These are phyloP conservation scores for Lithophane semibrunnea DNA, from an alignment of 2,888 invertebrate genomes.

Conservation along the genomic window DNA sequence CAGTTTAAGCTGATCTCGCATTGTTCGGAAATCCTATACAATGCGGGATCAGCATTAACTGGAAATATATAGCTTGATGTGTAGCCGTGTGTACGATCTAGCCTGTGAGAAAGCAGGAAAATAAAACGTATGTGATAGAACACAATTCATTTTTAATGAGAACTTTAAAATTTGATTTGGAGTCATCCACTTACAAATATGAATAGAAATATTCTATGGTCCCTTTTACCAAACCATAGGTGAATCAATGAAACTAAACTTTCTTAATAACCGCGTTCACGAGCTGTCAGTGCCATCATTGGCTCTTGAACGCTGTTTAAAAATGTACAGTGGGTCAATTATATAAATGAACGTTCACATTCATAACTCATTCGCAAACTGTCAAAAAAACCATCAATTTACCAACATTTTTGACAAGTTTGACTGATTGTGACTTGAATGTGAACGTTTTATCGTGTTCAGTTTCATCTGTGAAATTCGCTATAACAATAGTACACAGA, in stretches of 20 bases:
- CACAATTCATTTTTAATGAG: background rate
- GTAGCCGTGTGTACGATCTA: too few species aligned
- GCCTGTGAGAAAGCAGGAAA: background rate
- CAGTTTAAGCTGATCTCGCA: too few species aligned
- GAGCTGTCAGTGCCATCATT: background rate
- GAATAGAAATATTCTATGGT: background rate
- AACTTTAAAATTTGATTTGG: background rate
- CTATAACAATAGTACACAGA: background rate
- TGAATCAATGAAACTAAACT: background rate
- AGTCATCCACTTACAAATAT: background rate
- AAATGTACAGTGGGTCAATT: background rate
- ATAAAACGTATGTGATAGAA: background rate
- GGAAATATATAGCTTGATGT: too few species aligned
- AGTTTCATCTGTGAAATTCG: background rate
- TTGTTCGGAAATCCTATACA: too few species aligned
- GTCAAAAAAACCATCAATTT: too few species aligned
- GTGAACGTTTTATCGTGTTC: background rate
- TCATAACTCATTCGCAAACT: too few species aligned
- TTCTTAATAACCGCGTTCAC: background rate
- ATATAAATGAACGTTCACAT: too few species aligned
- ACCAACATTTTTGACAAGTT: too few species aligned
- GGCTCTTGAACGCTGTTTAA: background rate
- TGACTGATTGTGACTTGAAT: too few species aligned
- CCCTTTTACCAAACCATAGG: background rate
- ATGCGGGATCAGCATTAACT: too few species aligned